Base-by-base conservation (phyloP, 2,888 invertebrate species). In the Rhingia campestris region DNA sequence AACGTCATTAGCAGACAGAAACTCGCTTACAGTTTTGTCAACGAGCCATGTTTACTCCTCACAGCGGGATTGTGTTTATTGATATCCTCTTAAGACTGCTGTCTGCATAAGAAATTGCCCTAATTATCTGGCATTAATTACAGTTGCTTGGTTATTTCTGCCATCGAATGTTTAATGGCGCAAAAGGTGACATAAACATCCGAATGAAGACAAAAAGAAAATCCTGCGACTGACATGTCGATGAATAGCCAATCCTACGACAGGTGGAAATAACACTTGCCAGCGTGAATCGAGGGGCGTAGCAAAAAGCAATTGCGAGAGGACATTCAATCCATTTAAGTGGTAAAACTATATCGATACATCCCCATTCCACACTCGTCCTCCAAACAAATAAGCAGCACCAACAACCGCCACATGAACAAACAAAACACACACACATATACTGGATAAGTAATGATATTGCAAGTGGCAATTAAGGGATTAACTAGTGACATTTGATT, bases 111-210 rank as follows among this genome's bases (percentile, higher is more conserved):
- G 73, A 73, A 73, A 82, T 79, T 69, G 79, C 53, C 69, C 67
- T 79, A 82, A 82, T 82, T 82, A 79, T 77, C 61, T 67, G 30
- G 14, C 63, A 79, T 74, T 82, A 82, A 79, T 79, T 82, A 79
- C 64, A 73, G 64, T 73, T 59, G 22, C 76, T 49, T 22, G 54
- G 59, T 12, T 66, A 45, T 49, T 56, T 41, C 41, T 7, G 39
- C 32, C 45, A 51, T 64, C 70, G 39, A 61, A 56, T 49, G 49
- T 72, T 53, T 61, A 72, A 76, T 59, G 43, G 59, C 70, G 12
- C n/a, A 51, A 32, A 69, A 61, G 47, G 61, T 39, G 70, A 49
- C 59, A 59, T 2, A 22, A 43, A 33, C 33, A 32, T 12, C 33
- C 32, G n/a, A 59, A 72, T 14, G 35, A 51, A 74, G 73, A 79